These are phyloP conservation scores for Liopterus haemorrhoidalis DNA, from an alignment of 2,888 invertebrate genomes.

Conservation along the genomic window DNA sequence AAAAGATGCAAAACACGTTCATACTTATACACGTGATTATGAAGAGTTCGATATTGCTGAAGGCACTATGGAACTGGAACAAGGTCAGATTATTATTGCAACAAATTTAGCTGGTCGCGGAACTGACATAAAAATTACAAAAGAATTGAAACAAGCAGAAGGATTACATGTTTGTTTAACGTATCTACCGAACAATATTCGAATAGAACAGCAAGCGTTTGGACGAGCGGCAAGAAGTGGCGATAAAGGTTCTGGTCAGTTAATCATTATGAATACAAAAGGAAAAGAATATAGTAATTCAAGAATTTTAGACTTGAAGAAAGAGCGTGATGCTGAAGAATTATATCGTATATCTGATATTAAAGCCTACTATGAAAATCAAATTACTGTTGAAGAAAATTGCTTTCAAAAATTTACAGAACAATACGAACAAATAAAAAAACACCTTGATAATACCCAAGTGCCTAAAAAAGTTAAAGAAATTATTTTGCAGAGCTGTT, in stretches of 20 bases:
- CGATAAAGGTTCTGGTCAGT: conserved; percentile 38
- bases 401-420: conserved; percentile 29
- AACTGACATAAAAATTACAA: conserved; percentile 39
- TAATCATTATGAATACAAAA: too few species aligned
- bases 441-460: conserved; percentile 13
- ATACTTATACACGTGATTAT: conserved; percentile 28
- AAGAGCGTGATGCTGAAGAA: conserved; percentile 30
- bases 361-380: conserved; percentile 28
- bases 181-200: conserved; percentile 40
- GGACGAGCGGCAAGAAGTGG: conserved; percentile 42
- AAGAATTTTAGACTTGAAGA: conserved; percentile 29
- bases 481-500: conserved; percentile 27
- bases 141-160: conserved; percentile 33
- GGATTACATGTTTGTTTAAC: conserved; percentile 43
- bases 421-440: conserved; percentile 25
- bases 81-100: conserved; percentile 37
- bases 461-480: too few species aligned
- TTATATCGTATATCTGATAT: conserved; percentile 29
- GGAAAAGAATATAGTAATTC: conserved; percentile 18
- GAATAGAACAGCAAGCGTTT: conserved; percentile 43
- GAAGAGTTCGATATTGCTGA: conserved; percentile 23
- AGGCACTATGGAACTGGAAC: conserved; percentile 17
- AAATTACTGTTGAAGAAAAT: conserved; percentile 31
- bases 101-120: conserved; percentile 40
- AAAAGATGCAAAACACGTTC: conserved; percentile 10